phyloP scores from a whole-genome alignment of 2,113 vertebrate genomes.

The Perca schrenkii region DNA sequence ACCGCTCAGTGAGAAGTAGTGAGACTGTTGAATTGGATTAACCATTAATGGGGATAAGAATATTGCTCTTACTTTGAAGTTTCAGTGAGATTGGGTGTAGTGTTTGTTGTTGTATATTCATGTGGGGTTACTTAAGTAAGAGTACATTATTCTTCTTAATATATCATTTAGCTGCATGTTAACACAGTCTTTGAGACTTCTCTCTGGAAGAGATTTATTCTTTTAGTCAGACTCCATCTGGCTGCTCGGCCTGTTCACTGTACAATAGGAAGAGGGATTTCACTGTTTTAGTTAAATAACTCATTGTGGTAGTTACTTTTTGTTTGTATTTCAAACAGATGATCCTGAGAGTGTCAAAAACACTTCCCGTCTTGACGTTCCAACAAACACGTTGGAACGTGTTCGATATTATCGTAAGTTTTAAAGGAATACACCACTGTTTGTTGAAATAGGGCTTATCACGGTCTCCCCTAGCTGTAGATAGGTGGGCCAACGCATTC shows the following conservation, averaged over 20 bases:
- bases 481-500: too few relatives aligned
- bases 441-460: too few relatives aligned
- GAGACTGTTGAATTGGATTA: constrained; percentile 18
- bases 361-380: too few relatives aligned
- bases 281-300: not conserved
- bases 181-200: not conserved
- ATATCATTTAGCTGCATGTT: constrained; percentile 6
- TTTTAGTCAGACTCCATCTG: not conserved
- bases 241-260: not conserved
- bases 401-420: too few relatives aligned
- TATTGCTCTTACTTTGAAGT: constrained; percentile 15
- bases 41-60: constrained; percentile 13
- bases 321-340: not conserved
- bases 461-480: too few relatives aligned
- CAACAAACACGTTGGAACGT: too few relatives aligned
- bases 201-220: not conserved
- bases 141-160: constrained; percentile 20
- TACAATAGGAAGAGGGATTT: not conserved
- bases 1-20: not conserved
- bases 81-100: not conserved
- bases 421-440: too few relatives aligned
- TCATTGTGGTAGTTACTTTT: not conserved
- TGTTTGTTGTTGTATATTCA: constrained; percentile 7
- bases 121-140: constrained; percentile 6
- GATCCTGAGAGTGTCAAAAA: too few relatives aligned